Conservation (phyloP, 92 coral and sea anemone genomes). For the Heteractis magnifica region DNA sequence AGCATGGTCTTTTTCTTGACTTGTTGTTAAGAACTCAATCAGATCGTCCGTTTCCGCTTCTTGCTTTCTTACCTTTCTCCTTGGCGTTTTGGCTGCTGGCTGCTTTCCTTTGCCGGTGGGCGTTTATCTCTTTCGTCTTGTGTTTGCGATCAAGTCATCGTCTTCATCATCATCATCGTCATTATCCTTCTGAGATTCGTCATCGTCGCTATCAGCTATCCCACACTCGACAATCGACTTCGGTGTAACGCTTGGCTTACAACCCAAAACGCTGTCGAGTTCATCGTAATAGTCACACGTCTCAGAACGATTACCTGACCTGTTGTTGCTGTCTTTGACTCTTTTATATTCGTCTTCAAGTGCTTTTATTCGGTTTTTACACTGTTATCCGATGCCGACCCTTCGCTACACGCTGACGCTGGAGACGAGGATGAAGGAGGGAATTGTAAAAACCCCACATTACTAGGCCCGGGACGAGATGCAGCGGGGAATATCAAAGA, state of each 20-base stretch:
- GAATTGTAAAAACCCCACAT: no score
- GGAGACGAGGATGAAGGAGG: no score
- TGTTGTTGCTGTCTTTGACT: slow-evolving; percentile 28
- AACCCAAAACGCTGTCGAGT: slow-evolving; percentile 24
- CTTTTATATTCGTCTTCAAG: slow-evolving; percentile 37
- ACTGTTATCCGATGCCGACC: not conserved
- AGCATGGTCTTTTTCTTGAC: not conserved
- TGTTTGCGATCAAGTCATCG: not conserved
- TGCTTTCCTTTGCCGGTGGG: not conserved
- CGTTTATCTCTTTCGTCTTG: not conserved
- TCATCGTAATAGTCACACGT: slow-evolving; percentile 28
- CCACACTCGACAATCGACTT: slow-evolving; percentile 14
- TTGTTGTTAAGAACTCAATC: not conserved
- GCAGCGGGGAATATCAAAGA: no score
- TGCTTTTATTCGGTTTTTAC: slow-evolving; percentile 10
- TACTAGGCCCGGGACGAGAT: no score
- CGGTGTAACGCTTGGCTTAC: slow-evolving; percentile 24
- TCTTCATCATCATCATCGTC: not conserved
- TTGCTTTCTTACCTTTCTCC: not conserved
- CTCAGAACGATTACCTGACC: slow-evolving; percentile 20
- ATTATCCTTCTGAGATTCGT: not conserved
- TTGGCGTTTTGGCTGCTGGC: not conserved
- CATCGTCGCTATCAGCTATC: not conserved
- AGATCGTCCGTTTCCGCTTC: not conserved
- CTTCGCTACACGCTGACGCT: no score